These are phyloP conservation scores for Endotricha flammealis DNA, from an alignment of 2,888 invertebrate genomes.

Conservation along the genomic window DNA sequence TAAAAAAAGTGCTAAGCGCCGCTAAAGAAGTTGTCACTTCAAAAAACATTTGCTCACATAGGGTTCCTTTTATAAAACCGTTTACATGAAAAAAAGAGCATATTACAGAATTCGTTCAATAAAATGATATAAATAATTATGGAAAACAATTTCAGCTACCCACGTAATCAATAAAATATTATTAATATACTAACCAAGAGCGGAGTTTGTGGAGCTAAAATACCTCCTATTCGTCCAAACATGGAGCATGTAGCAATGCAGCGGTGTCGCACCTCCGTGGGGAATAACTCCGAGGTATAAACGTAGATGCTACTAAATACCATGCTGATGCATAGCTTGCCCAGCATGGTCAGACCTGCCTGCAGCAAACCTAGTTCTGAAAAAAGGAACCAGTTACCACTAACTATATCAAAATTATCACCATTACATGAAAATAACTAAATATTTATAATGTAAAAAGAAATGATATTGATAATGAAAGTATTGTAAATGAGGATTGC, in stretches of 20 bases:
- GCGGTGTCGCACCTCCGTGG: constrained; percentile 77
- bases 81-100: no score
- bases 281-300: constrained; percentile 81
- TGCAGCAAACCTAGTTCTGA: constrained; percentile 66
- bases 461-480: constrained; percentile 23
- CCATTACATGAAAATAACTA: background rate
- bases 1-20: no score
- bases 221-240: constrained; percentile 79
- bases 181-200: constrained; percentile 58
- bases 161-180: no score
- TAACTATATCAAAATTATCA: constrained; percentile 1
- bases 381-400: no score
- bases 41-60: no score
- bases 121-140: no score
- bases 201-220: constrained; percentile 80
- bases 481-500: no score
- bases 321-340: constrained; percentile 79
- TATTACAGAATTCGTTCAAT: no score
- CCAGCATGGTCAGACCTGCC: constrained; percentile 70
- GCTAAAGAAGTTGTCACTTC: no score
- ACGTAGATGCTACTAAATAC: constrained; percentile 79
- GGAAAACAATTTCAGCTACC: no score
- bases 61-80: no score
- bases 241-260: constrained; percentile 79
- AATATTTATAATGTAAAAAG: background rate